phyloP scores from a whole-genome alignment of 2,797 vertebrate species.

The Trichosurus vulpecula region DNA sequence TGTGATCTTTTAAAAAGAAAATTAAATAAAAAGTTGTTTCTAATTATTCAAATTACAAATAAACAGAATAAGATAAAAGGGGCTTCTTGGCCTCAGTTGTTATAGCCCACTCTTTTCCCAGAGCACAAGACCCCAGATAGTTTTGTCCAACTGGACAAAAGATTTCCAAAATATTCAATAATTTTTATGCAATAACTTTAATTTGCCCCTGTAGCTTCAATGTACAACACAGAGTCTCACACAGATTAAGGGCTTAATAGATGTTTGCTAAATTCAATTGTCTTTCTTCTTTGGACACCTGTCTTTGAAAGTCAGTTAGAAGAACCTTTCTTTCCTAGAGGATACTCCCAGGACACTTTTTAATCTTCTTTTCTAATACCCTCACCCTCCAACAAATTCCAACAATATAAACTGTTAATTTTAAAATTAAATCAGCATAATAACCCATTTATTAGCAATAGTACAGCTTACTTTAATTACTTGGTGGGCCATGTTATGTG shows the following conservation, averaged over 20 bases:
- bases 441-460: neutral
- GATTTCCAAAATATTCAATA: neutral
- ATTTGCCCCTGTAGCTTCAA: neutral
- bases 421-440: neutral
- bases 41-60: neutral
- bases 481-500: conserved; percentile 93
- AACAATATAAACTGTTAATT: neutral
- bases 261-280: neutral
- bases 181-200: neutral
- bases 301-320: neutral
- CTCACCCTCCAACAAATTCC: neutral
- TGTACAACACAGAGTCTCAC: neutral
- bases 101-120: neutral
- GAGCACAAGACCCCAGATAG: neutral
- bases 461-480: conserved; percentile 92
- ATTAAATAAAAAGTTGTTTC: neutral
- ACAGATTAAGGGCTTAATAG: neutral
- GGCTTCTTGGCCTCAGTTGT: neutral
- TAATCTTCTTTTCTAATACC: neutral
- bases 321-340: neutral
- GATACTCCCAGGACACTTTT: neutral
- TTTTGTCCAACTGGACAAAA: neutral
- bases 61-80: neutral
- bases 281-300: neutral
- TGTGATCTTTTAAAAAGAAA: neutral